A percentile compares a stretch with the other conserved stretches of the same genome.
Conservation (phyloP, 2,888 invertebrate species). For the Psylliodes chrysocephalus region DNA sequence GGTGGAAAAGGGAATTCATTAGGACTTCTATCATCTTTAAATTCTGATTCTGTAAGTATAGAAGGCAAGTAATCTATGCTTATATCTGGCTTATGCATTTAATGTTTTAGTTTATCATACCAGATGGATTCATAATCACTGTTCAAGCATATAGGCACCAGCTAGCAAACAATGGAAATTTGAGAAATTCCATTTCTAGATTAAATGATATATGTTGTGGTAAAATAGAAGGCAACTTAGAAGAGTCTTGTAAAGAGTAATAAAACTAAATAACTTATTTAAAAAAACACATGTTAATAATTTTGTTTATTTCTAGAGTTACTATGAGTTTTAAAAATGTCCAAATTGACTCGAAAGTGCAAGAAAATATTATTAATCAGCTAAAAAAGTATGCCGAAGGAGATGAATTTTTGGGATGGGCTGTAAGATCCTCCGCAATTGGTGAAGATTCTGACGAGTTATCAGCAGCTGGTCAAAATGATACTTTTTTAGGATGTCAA, state of each 20-base stretch:
- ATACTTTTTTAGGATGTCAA: constrained; percentile 77
- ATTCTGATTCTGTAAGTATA: constrained; percentile 63
- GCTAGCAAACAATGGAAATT: constrained; percentile 64
- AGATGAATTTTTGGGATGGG: constrained; percentile 65
- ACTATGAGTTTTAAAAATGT: constrained; percentile 61
- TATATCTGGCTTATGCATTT: not conserved
- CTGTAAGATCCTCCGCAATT: constrained; percentile 76
- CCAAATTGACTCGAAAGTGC: constrained; percentile 57
- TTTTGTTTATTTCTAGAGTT: constrained; percentile 60
- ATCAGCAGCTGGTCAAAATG: constrained; percentile 87
- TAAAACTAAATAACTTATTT: constrained; percentile 28
- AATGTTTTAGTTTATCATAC: constrained; percentile 68
- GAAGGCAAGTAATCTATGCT: too few species aligned
- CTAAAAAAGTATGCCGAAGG: constrained; percentile 44
- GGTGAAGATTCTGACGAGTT: constrained; percentile 84
- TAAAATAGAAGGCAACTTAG: constrained; percentile 65
- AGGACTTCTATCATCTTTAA: constrained; percentile 69
- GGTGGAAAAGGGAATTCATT: constrained; percentile 86
- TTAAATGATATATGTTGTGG: constrained; percentile 68
- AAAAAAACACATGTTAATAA: not conserved
- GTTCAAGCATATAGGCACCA: constrained; percentile 71
- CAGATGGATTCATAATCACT: constrained; percentile 78
- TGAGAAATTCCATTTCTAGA: constrained; percentile 65
- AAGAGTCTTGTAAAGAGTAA: constrained; percentile 67
- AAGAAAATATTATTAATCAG: constrained; percentile 50